Evolutionary conservation across 2,113 vertebrate genomes (phyloP), one percentile per base, ranked within the genome.

Genomic region (Microcebus tavaratra): DNA sequence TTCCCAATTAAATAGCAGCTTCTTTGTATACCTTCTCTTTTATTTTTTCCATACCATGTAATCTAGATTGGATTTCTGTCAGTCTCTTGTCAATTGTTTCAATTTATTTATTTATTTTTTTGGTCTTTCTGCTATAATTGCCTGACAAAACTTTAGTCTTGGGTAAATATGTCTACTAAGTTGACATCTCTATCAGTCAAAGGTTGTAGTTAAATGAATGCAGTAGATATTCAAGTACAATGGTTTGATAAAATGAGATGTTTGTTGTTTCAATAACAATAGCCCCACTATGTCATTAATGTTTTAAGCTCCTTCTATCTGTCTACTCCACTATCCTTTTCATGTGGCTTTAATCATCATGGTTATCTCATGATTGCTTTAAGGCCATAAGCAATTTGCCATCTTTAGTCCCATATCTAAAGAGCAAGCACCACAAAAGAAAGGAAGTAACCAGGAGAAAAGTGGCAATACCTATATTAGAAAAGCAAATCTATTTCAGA

Each of bases 381-480:
- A 65, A 80, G 57, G 42, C 31, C 55, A 50, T 50, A 73, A 80
- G 55, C 20, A 48, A 3, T 67, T 86, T 86, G 18, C 6, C 36
- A 39, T 93, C 20, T 88, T 61, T 23, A 72, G 42, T 25, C 67
- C 75, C 59, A 75, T 15, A 67, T 90, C 7, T 65, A 81, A 90
- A 90, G 34, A 65, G 13, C 31, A 73, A 45, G 18, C 18, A 73
- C 31, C 48, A 72, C 13, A 48, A 84, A 90, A 90, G 48, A 65
- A 93, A 96, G 31, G 45, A 80, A 59, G 17, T 79, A 79, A 83
- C 21, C 59, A 61, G 65, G 8, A 95, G 48, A 84, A 93, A 78
- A 78, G 39, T 61, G 61, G 11, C 59, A 70, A 3, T 45, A 18
- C 23, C 36, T 85, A 11, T 90, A 25, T 34, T 68, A 59, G 67